These are phyloP conservation scores for Euwallacea similis DNA, from an alignment of 1,140 invertebrate species.

Conservation along the genomic window DNA sequence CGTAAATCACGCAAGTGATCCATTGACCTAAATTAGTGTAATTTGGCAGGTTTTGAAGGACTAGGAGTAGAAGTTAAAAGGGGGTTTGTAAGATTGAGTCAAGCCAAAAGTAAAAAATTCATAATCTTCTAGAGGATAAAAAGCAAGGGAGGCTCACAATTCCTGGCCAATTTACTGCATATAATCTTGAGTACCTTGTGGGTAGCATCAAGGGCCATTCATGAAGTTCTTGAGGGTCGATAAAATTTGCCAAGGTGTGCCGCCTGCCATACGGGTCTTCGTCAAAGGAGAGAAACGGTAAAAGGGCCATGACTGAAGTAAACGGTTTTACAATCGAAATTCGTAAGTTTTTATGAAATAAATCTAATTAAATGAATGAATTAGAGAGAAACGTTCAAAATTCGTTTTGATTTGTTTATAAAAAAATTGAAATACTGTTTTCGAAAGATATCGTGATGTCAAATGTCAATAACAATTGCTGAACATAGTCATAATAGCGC, in stretches of 20 bases:
- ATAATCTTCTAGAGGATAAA: too few species aligned
- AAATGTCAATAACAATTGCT: too few species aligned
- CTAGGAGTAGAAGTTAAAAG: background rate
- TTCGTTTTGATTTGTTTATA: too few species aligned
- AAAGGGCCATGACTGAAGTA: constrained; percentile 9
- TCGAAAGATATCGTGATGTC: too few species aligned
- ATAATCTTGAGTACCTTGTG: background rate
- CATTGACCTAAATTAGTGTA: background rate
- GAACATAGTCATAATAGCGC: too few species aligned
- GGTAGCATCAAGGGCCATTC: constrained; percentile 7
- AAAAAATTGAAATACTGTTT: too few species aligned
- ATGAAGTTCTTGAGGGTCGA: constrained; percentile 13
- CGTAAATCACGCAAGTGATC: constrained; percentile 12
- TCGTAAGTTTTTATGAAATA: too few species aligned
- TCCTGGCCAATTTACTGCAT: background rate
- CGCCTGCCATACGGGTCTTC: background rate
- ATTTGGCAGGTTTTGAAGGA: background rate
- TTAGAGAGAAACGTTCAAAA: too few species aligned
- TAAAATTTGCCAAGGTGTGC: background rate
- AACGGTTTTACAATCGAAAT: too few species aligned
- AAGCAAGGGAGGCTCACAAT: too few species aligned
- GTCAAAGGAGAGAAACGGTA: constrained; percentile 6
- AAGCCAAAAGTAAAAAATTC: constrained; percentile 2
- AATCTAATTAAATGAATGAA: too few species aligned
- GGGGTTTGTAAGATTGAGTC: background rate